phyloP scores from a whole-genome alignment of 2,888 invertebrate species.

The Clepsis dumicolana region DNA sequence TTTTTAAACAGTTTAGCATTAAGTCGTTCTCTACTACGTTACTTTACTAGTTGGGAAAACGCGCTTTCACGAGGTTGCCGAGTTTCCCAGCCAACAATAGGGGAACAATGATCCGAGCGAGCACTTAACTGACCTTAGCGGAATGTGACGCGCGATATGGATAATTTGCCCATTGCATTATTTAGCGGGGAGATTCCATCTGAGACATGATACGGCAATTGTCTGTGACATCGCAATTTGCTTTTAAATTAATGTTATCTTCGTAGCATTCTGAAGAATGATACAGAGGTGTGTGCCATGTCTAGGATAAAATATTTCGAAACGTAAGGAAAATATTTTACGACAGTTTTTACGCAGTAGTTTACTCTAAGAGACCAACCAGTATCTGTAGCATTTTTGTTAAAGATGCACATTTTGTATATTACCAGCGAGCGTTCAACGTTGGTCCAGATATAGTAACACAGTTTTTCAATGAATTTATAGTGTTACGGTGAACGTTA shows the following conservation, averaged over 20 bases:
- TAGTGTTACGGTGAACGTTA: background rate
- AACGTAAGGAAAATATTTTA: no score
- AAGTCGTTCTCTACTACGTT: slow-evolving; percentile 53
- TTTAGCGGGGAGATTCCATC: slow-evolving; percentile 35
- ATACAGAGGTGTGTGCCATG: background rate
- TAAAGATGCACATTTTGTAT: background rate
- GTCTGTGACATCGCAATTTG: slow-evolving; percentile 13
- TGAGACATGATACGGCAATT: slow-evolving; percentile 28
- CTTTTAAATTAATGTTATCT: slow-evolving; percentile 14
- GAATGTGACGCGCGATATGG: slow-evolving; percentile 45
- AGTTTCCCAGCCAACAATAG: slow-evolving; percentile 69
- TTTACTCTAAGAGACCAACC: no score
- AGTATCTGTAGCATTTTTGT: background rate
- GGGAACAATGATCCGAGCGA: slow-evolving; percentile 69
- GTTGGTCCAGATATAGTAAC: background rate
- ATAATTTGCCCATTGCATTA: slow-evolving; percentile 43
- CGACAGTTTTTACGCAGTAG: background rate
- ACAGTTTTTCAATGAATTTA: background rate
- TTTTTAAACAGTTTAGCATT: slow-evolving; percentile 62
- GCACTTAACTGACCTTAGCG: slow-evolving; percentile 48
- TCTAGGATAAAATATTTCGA: background rate
- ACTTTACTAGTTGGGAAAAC: slow-evolving; percentile 68
- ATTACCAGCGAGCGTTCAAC: no score
- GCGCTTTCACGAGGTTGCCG: slow-evolving; percentile 74
- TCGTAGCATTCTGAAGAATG: background rate